Evolutionary conservation across 2,888 invertebrate species (phyloP).

Genomic region (Steinernema hermaphroditum): DNA sequence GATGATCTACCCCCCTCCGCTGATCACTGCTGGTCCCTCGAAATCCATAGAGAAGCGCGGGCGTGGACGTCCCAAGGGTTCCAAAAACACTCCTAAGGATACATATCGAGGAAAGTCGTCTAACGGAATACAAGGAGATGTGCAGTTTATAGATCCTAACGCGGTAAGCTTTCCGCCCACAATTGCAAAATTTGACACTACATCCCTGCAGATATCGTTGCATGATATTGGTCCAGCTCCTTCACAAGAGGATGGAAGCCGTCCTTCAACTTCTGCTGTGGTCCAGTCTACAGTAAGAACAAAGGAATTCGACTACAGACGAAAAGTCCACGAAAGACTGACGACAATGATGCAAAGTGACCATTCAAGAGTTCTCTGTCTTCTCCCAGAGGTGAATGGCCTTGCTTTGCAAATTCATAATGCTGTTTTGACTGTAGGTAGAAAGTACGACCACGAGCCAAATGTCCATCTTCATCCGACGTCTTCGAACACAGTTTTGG

Average conservation of each 20-base stretch:
- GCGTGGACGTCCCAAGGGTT: slow-evolving; percentile 7
- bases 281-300: neutral
- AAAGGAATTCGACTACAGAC: slow-evolving; percentile 25
- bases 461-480: slow-evolving; percentile 23
- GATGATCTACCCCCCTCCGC: neutral
- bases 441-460: slow-evolving; percentile 18
- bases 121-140: neutral
- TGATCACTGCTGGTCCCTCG: neutral
- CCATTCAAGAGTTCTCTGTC: neutral
- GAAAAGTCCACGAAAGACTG: slow-evolving; percentile 24
- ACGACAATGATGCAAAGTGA: slow-evolving; percentile 8
- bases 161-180: neutral
- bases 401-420: too few species aligned
- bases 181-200: too few species aligned
- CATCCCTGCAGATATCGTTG: slow-evolving; percentile 16
- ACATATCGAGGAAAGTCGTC: neutral
- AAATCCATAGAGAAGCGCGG: neutral
- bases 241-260: neutral
- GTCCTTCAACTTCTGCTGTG: slow-evolving; percentile 3
- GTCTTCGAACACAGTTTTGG: slow-evolving; percentile 11
- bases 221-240: slow-evolving; percentile 13
- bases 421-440: neutral
- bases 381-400: slow-evolving; percentile 15
- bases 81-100: slow-evolving; percentile 5
- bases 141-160: slow-evolving; percentile 12